Evolutionary conservation across 2,888 invertebrate genomes (phyloP).

Genomic region (Polia nebulosa): DNA sequence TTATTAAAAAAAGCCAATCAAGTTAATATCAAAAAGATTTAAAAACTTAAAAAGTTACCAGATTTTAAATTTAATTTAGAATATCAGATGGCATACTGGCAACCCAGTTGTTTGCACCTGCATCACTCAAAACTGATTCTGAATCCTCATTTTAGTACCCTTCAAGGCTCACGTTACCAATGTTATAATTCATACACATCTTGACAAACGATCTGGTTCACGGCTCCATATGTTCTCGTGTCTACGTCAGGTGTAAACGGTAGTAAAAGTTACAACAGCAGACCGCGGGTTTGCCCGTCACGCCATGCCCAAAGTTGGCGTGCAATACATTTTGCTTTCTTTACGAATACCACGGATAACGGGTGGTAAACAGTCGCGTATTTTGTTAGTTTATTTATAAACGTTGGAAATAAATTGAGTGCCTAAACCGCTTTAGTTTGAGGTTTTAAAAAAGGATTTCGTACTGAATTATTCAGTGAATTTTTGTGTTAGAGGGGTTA

Average conservation of each 20-base stretch:
- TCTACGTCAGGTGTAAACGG: constrained; percentile 67
- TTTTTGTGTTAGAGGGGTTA: constrained; percentile 46
- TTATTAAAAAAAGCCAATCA: too few species aligned
- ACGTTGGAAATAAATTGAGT: constrained; percentile 65
- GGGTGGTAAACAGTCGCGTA: constrained; percentile 68
- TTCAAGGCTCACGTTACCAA: too few species aligned
- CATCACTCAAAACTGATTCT: too few species aligned
- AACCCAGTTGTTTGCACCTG: too few species aligned
- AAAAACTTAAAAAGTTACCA: too few species aligned
- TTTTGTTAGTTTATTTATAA: constrained; percentile 67
- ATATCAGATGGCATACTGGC: too few species aligned
- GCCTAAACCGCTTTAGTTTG: constrained; percentile 62
- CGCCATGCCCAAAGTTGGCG: constrained; percentile 70
- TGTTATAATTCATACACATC: constrained; percentile 53
- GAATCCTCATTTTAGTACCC: too few species aligned
- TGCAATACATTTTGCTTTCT: constrained; percentile 72
- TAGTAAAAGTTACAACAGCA: constrained; percentile 69
- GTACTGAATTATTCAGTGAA: constrained; percentile 58
- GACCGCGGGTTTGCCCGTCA: constrained; percentile 70
- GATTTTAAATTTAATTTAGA: too few species aligned
- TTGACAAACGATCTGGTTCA: constrained; percentile 55
- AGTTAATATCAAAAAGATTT: too few species aligned
- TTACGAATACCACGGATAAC: constrained; percentile 69
- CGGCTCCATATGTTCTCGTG: constrained; percentile 55
- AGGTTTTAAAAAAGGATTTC: constrained; percentile 57